A percentile compares a stretch with the other conserved stretches of the same genome.
phyloP scores from a whole-genome alignment of 2,888 invertebrate genomes.

The Watsonalla binaria region DNA sequence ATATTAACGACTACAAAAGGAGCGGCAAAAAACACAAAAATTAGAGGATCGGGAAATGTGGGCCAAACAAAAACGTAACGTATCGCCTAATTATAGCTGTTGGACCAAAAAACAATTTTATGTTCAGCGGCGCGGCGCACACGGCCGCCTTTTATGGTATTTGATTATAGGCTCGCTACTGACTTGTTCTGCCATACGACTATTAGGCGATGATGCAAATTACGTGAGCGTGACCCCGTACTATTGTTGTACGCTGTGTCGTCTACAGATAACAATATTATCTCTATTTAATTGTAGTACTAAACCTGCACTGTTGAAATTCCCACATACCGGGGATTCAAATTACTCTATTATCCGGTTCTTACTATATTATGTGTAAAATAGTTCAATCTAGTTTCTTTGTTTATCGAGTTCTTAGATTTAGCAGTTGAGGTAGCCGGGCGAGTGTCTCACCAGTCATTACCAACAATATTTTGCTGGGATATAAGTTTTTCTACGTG shows the following conservation, averaged over 20 bases:
- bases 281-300: no score
- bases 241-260: not conserved
- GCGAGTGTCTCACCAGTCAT: no score
- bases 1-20: constrained; percentile 79
- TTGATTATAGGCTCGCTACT: constrained; percentile 38
- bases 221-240: constrained; percentile 15
- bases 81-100: constrained; percentile 78
- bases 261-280: no score
- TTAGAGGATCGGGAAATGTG: constrained; percentile 79
- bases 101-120: constrained; percentile 77
- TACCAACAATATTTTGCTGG: no score
- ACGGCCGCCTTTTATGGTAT: constrained; percentile 49
- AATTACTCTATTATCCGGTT: no score
- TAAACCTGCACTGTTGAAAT: no score
- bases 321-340: no score
- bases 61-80: constrained; percentile 79
- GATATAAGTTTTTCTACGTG: no score
- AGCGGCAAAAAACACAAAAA: constrained; percentile 75
- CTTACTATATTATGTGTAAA: no score
- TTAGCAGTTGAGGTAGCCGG: no score
- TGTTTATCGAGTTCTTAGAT: no score
- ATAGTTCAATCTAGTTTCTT: no score
- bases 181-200: constrained; percentile 14
- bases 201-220: constrained; percentile 26
- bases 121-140: constrained; percentile 56